Conservation (phyloP, 2,888 invertebrate genomes). For the Caenorhabditis virilis region DNA sequence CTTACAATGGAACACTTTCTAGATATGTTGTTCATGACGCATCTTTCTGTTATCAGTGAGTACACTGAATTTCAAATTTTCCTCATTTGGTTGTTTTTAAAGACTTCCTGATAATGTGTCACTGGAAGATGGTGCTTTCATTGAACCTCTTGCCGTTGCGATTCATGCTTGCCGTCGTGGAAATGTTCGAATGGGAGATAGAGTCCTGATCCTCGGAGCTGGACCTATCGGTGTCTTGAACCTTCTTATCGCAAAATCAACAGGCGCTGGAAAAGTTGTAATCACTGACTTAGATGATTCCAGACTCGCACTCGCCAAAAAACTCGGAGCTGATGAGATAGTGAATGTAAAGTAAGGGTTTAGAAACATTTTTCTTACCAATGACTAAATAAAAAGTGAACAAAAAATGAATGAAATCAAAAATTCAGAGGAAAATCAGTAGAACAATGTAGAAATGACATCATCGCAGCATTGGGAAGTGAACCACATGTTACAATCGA, state of each 20-base stretch:
- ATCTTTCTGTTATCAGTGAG: slow-evolving; percentile 73
- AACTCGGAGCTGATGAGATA: slow-evolving; percentile 80
- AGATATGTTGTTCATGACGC: slow-evolving; percentile 85
- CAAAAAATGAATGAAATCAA: neutral
- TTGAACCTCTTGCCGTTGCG: slow-evolving; percentile 91
- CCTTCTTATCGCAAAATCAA: slow-evolving; percentile 81
- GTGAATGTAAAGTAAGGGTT: slow-evolving; percentile 70
- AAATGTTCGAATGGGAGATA: slow-evolving; percentile 73
- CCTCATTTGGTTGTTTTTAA: too few relatives aligned
- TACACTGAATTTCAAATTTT: too few relatives aligned
- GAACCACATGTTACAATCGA: slow-evolving; percentile 48
- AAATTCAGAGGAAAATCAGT: slow-evolving; percentile 31
- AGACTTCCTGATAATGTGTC: slow-evolving; percentile 87
- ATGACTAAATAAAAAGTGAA: too few relatives aligned
- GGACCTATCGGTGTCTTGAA: slow-evolving; percentile 86
- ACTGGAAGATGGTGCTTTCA: slow-evolving; percentile 88
- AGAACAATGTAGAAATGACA: slow-evolving; percentile 22
- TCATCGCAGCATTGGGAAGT: slow-evolving; percentile 25
- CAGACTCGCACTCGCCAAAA: slow-evolving; percentile 80
- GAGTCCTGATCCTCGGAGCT: slow-evolving; percentile 70
- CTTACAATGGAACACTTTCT: slow-evolving; percentile 84
- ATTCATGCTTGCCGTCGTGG: slow-evolving; percentile 90
- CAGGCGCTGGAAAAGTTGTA: slow-evolving; percentile 81
- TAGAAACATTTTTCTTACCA: slow-evolving; percentile 40
- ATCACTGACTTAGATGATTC: slow-evolving; percentile 79